phyloP scores from a whole-genome alignment of 2,113 vertebrate species.

The Cololabis saira region DNA sequence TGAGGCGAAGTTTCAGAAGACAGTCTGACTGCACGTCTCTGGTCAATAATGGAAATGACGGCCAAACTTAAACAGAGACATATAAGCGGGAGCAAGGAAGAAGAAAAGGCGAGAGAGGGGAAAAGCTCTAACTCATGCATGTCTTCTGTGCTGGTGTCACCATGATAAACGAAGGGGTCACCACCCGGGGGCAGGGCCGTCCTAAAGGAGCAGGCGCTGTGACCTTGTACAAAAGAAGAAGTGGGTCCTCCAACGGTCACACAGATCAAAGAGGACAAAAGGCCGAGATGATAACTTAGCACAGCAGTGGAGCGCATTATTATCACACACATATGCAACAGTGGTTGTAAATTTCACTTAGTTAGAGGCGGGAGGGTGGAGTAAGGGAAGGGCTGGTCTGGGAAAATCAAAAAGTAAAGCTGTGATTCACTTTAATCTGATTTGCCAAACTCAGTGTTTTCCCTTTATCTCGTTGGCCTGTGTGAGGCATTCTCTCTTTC shows the following conservation, averaged over 20 bases:
- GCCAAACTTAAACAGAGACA: constrained; percentile 27
- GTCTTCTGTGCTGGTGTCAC: constrained; percentile 72
- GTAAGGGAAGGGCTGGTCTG: neutral
- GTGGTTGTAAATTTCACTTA: constrained; percentile 59
- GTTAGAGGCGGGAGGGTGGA: constrained; percentile 40
- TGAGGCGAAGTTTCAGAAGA: constrained; percentile 3
- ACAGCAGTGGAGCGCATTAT: constrained; percentile 68
- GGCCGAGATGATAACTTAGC: constrained; percentile 77
- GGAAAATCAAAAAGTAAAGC: constrained; percentile 57
- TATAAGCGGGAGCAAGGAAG: constrained; percentile 40
- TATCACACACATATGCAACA: constrained; percentile 55
- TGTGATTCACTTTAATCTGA: constrained; percentile 68
- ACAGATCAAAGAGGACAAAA: constrained; percentile 78
- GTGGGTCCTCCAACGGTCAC: constrained; percentile 74
- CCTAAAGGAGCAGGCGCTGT: constrained; percentile 63
- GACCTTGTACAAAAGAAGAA: constrained; percentile 75
- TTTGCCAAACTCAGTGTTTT: constrained; percentile 67
- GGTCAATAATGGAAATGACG: constrained; percentile 25
- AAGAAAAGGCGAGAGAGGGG: constrained; percentile 32
- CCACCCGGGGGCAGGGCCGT: constrained; percentile 68
- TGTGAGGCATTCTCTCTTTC: constrained; percentile 66
- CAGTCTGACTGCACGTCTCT: constrained; percentile 17
- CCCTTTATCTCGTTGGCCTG: constrained; percentile 64
- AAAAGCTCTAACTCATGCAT: constrained; percentile 69
- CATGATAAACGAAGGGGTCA: constrained; percentile 78